phyloP scores from a whole-genome alignment of 2,113 vertebrate genomes.

The Scophthalmus maximus region DNA sequence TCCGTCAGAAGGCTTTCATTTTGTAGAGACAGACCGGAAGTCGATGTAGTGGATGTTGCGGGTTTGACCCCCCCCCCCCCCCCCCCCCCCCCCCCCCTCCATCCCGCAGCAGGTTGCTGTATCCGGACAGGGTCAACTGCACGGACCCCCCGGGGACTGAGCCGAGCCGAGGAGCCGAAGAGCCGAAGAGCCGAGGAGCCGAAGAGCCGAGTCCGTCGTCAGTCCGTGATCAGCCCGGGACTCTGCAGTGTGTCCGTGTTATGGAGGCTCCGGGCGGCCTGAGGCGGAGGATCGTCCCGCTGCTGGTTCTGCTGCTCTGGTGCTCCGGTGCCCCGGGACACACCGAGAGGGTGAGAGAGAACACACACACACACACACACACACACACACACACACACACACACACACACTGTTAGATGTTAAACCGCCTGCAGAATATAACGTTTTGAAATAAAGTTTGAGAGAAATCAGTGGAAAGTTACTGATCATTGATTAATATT shows the following conservation, averaged over 20 bases:
- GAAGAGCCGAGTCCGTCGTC: too few relatives aligned
- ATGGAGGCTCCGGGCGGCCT: constrained; percentile 34
- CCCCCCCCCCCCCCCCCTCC: background rate
- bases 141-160: constrained; percentile 11
- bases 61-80: background rate
- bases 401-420: background rate
- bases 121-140: background rate
- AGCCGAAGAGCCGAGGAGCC: too few relatives aligned
- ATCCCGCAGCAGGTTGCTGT: constrained; percentile 20
- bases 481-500: background rate
- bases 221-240: background rate
- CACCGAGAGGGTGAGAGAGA: constrained; percentile 49
- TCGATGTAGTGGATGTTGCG: rapidly evolving
- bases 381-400: background rate
- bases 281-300: constrained; percentile 10
- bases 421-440: too few relatives aligned
- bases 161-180: background rate
- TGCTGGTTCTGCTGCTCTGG: constrained; percentile 36
- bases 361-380: background rate
- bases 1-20: constrained; percentile 20
- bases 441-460: too few relatives aligned
- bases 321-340: constrained; percentile 10
- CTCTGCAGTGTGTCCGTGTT: background rate
- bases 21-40: constrained; percentile 11
- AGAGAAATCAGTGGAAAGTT: too few relatives aligned